Evolutionary conservation across 2,888 invertebrate genomes (phyloP).

Genomic region (Harpalus rufipes): DNA sequence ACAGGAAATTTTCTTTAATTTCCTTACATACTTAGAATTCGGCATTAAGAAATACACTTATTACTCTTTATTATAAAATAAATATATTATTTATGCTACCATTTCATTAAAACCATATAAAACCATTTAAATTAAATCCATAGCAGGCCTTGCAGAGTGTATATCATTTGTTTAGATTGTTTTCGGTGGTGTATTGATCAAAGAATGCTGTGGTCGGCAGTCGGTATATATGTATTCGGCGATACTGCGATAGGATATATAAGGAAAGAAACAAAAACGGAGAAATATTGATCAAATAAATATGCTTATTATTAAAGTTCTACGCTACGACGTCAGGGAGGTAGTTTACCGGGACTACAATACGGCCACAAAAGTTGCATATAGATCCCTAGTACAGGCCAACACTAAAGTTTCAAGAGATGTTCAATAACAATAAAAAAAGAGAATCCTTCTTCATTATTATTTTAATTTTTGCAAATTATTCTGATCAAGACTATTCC

Average conservation of each 20-base stretch:
- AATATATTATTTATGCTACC: no score
- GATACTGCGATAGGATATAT: constrained; percentile 24
- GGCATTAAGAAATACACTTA: no score
- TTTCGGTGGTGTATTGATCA: constrained; percentile 24
- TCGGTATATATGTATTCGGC: constrained; percentile 35
- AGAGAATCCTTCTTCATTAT: no score
- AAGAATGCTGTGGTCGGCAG: neutral
- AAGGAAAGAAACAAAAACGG: constrained; percentile 48
- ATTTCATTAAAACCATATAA: no score
- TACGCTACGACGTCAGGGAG: neutral
- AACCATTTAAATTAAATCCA: no score
- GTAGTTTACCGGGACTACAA: neutral
- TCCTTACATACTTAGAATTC: no score
- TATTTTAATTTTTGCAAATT: no score
- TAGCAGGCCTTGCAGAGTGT: no score
- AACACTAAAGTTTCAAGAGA: neutral
- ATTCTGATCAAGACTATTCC: no score
- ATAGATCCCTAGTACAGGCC: neutral
- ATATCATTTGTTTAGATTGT: constrained; percentile 23
- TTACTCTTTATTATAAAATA: no score
- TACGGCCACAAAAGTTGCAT: constrained; percentile 1
- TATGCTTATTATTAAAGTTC: constrained; percentile 70
- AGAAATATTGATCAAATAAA: constrained; percentile 77
- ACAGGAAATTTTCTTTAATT: no score
- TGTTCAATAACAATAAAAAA: neutral